Base-by-base conservation (phyloP, 2,797 vertebrate genomes). In the Pogonophryne albipinna region DNA sequence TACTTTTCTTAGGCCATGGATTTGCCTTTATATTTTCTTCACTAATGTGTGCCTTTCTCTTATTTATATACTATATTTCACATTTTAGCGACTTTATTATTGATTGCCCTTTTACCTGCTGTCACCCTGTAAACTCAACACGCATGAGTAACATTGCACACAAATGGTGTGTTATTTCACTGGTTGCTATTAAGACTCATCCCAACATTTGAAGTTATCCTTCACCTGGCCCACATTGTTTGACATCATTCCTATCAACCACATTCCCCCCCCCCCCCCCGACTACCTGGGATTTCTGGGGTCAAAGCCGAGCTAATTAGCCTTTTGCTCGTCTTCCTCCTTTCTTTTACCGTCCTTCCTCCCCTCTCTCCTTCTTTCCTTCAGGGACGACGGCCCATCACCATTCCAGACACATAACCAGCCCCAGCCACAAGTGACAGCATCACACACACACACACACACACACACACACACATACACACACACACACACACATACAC, bases 361-460 rank as follows among this genome's bases (percentile, higher is more conserved):
- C 31, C 63, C 56, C 1, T 38, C 1, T 38, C 67, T 66, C 31
- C 68, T 59, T 44, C 66, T 58, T 67, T 76, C 79, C 83, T 84
- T 88, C 70, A 62, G 74, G 74, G 79, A 86, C 74, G 85, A 82
- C 10, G 38, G 61, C 66, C 85, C 85, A 92, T 92, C 89, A 79
- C 81, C 83, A 92, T 91, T 91, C 88, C 8, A 84, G 85, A 91
- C 88, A 88, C 90, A 91, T 82, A 86, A 80, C 63, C 83, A 76
- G 75, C 66, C 74, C 79, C 71, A 84, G 82, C 88, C 85, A 86
- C 83, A 66, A 91, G 88, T 91, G 93, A 92, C 91, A 91, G 86
- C 74, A 71, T 71, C 79, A 45, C 81, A 66, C 79, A 64, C 69
- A 66, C 62, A 61, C 73, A 70, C 61, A 79, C 58, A 61, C 47